These are phyloP conservation scores for Elysia crispata DNA, from an alignment of 2,888 invertebrate species.

Conservation along the genomic window DNA sequence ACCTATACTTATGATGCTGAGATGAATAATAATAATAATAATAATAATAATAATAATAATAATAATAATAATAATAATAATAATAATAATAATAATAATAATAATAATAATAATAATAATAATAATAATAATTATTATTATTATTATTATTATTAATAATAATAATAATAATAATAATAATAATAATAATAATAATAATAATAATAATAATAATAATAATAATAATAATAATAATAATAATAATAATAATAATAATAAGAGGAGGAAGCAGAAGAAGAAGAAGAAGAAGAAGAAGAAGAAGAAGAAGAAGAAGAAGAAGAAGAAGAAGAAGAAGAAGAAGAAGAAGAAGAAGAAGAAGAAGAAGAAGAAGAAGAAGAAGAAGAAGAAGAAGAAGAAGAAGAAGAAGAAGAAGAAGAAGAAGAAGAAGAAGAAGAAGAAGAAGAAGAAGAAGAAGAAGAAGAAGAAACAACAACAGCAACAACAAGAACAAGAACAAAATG, in stretches of 20 bases:
- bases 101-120: too few relatives aligned
- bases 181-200: background rate
- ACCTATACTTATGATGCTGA: too few relatives aligned
- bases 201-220: background rate
- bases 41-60: too few relatives aligned
- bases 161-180: background rate
- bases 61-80: too few relatives aligned
- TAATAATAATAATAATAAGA: background rate
- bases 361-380: slow-evolving; percentile 40
- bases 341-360: slow-evolving; percentile 38
- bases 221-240: slow-evolving; percentile 10
- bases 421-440: background rate
- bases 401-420: slow-evolving; percentile 32
- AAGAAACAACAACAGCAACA: slow-evolving; percentile 6
- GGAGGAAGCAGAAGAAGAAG: too few relatives aligned
- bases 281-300: slow-evolving; percentile 27
- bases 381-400: slow-evolving; percentile 42
- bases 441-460: background rate
- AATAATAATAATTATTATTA: too few relatives aligned
- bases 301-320: slow-evolving; percentile 31
- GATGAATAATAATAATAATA: too few relatives aligned
- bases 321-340: slow-evolving; percentile 28
- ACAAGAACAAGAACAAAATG: background rate
- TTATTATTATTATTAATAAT: too few relatives aligned
- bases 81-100: too few relatives aligned